These are phyloP conservation scores for Grallaria varia DNA, from an alignment of 2,113 vertebrate genomes.

Conservation along the genomic window DNA sequence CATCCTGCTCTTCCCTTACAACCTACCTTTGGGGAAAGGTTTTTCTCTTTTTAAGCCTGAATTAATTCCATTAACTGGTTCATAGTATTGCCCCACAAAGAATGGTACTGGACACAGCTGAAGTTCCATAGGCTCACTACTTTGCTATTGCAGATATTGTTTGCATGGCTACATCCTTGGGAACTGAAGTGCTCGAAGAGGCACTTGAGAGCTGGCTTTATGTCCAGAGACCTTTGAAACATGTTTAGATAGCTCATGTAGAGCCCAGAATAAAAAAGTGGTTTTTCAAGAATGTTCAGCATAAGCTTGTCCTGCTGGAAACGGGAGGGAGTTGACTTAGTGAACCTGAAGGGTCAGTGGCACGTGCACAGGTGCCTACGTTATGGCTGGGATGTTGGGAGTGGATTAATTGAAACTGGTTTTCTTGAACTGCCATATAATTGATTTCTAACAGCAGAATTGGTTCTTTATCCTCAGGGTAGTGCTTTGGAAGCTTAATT, in stretches of 20 bases:
- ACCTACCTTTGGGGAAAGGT: not conserved
- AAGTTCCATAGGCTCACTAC: not conserved
- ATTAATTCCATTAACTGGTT: not conserved
- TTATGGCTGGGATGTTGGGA: not conserved
- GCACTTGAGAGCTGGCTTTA: not conserved
- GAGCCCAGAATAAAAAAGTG: not conserved
- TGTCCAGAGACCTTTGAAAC: not conserved
- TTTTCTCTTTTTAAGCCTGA: not conserved
- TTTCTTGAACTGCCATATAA: not conserved
- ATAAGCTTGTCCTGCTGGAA: not conserved
- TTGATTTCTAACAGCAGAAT: slow-evolving; percentile 7
- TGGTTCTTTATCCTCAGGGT: not conserved
- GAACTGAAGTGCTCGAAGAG: not conserved
- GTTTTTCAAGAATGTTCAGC: not conserved
- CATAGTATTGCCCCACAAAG: not conserved
- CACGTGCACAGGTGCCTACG: not conserved
- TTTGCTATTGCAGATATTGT: not conserved
- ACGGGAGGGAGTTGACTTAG: not conserved
- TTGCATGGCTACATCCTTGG: not conserved
- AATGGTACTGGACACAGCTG: not conserved
- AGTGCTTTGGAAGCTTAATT: not conserved
- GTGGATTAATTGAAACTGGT: not conserved
- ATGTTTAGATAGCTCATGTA: not conserved
- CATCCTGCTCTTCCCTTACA: not conserved
- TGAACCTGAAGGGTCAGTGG: not conserved